Conservation (phyloP, 2,888 invertebrate species). For the Euplexia lucipara region DNA sequence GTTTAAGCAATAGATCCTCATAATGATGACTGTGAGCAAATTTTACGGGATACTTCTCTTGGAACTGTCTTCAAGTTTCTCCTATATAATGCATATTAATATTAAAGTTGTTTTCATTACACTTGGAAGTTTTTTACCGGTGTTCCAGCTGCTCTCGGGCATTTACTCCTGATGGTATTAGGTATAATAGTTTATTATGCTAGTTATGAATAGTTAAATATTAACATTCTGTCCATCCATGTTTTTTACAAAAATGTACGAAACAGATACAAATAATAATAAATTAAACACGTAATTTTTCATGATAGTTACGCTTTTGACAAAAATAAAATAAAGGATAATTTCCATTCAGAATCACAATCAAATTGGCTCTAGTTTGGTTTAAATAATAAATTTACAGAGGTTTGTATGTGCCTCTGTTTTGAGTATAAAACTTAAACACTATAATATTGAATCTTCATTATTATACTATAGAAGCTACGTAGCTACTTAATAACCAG, state of each 20-base stretch:
- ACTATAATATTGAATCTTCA: too few species aligned
- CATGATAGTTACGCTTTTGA: not conserved
- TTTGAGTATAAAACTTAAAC: not conserved
- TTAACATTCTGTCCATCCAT: not conserved
- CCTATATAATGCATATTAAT: slow-evolving; percentile 50
- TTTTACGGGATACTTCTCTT: slow-evolving; percentile 47
- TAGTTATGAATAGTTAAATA: slow-evolving; percentile 1
- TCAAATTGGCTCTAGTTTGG: slow-evolving; percentile 5
- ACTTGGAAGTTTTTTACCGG: slow-evolving; percentile 11
- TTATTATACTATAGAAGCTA: too few species aligned
- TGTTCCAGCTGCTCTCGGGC: not conserved
- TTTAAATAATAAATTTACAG: not conserved
- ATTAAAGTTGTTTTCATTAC: slow-evolving; percentile 43
- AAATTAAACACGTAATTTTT: slow-evolving; percentile 23
- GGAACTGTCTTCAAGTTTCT: slow-evolving; percentile 37
- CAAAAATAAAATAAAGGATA: slow-evolving; percentile 16
- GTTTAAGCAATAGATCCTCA: slow-evolving; percentile 38
- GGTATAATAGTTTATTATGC: not conserved
- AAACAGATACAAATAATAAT: slow-evolving; percentile 2
- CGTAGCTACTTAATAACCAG: too few species aligned
- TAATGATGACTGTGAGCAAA: slow-evolving; percentile 44
- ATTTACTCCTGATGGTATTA: not conserved
- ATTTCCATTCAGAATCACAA: slow-evolving; percentile 5
- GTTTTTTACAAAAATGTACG: slow-evolving; percentile 1
- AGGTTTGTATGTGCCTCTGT: too few species aligned